Conservation (phyloP, 2,888 invertebrate genomes). For the Argyresthia albistria region DNA sequence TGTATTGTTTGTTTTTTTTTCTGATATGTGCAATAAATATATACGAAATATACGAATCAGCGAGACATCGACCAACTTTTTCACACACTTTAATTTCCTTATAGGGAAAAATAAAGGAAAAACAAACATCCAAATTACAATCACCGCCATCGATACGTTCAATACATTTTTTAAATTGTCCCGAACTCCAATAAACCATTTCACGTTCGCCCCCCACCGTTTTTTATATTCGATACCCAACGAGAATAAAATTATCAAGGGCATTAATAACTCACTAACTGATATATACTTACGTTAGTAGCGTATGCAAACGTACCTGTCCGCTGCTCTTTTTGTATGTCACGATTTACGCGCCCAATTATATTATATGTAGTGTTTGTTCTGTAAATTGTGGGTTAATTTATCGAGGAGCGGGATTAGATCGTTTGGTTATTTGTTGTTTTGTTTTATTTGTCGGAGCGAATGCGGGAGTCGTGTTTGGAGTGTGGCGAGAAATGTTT, state of each 20-base stretch:
- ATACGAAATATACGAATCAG: too few relatives aligned
- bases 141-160: not conserved
- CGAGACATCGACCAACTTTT: too few relatives aligned
- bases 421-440: slow-evolving; percentile 1
- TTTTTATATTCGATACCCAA: slow-evolving; percentile 58
- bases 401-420: slow-evolving; percentile 4
- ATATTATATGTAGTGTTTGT: slow-evolving; percentile 10
- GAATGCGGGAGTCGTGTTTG: slow-evolving; percentile 2
- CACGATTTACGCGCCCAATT: slow-evolving; percentile 41
- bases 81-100: not conserved
- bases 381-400: slow-evolving; percentile 6
- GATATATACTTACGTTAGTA: slow-evolving; percentile 39
- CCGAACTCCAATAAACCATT: slow-evolving; percentile 41
- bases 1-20: too few relatives aligned
- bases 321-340: slow-evolving; percentile 4
- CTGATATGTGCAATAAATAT: too few relatives aligned
- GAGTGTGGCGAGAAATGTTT: not conserved
- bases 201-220: slow-evolving; percentile 49
- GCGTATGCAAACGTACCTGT: slow-evolving; percentile 13
- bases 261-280: slow-evolving; percentile 53
- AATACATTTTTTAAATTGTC: slow-evolving; percentile 8
- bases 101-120: not conserved
- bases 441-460: not conserved
- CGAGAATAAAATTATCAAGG: slow-evolving; percentile 61
- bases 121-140: not conserved